phyloP scores from a whole-genome alignment of 1,140 invertebrate genomes.

The Hycleus cichorii region DNA sequence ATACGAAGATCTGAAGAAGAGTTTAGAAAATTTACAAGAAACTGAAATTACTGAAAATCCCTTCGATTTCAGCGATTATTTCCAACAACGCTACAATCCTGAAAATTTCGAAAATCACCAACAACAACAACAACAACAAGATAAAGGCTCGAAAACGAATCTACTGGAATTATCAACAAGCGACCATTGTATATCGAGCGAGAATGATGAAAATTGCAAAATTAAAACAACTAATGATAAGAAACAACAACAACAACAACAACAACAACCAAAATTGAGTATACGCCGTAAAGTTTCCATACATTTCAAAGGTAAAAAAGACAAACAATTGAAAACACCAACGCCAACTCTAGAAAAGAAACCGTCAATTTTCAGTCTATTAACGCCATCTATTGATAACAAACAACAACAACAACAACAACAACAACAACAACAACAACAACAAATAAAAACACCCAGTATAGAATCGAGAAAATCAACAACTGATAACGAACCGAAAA shows the following conservation, averaged over 20 bases:
- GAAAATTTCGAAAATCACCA: conserved; percentile 23
- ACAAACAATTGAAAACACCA: conserved; percentile 24
- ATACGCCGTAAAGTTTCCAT: conserved; percentile 37
- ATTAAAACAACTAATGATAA: conserved; percentile 34
- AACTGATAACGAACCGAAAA: conserved; percentile 27
- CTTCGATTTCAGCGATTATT: conserved; percentile 33
- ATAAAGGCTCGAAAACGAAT: conserved; percentile 15
- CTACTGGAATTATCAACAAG: conserved; percentile 14
- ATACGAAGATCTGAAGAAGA: conserved; percentile 29
- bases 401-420: conserved; percentile 10
- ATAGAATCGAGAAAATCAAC: conserved; percentile 30
- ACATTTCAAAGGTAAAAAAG: conserved; percentile 39
- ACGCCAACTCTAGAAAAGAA: conserved; percentile 11
- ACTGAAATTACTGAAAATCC: conserved; percentile 21
- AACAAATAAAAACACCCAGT: conserved; percentile 29
- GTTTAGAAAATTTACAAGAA: conserved; percentile 22
- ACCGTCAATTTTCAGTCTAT: conserved; percentile 22
- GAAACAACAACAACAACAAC: conserved; percentile 5
- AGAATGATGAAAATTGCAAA: conserved; percentile 44
- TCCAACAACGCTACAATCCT: conserved; percentile 30
- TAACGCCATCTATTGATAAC: background rate
- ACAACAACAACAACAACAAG: background rate
- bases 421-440: conserved; percentile 11
- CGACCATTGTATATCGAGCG: conserved; percentile 31
- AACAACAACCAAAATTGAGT: conserved; percentile 30